Percentiles rank a stretch among this genome's conserved stretches.
phyloP scores from a whole-genome alignment of 2,113 vertebrate genomes.

The Antechinus flavipes region DNA sequence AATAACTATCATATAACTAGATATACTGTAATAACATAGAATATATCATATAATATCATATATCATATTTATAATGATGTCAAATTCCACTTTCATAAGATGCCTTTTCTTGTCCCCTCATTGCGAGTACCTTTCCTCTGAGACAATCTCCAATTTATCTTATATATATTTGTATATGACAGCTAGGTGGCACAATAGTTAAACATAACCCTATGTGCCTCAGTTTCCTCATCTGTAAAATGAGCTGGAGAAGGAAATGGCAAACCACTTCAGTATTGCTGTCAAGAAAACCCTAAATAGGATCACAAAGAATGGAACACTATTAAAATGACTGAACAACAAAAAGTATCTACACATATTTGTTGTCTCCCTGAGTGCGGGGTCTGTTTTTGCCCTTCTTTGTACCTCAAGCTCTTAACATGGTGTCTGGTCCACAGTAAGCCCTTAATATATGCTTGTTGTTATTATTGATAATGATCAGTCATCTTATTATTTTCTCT shows the following conservation, averaged over 20 bases:
- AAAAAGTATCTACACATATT: not conserved
- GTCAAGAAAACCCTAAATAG: too few relatives aligned
- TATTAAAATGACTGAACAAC: too few relatives aligned
- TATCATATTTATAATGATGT: not conserved
- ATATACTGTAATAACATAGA: too few relatives aligned
- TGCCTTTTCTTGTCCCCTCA: not conserved
- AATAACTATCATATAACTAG: too few relatives aligned
- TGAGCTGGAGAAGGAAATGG: too few relatives aligned
- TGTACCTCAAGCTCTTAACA: not conserved
- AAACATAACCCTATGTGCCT: too few relatives aligned
- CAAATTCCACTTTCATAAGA: not conserved
- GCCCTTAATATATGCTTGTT: not conserved
- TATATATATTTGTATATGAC: too few relatives aligned
- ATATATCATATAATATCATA: too few relatives aligned
- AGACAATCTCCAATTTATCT: not conserved
- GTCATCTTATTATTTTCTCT: not conserved
- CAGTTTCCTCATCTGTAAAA: too few relatives aligned
- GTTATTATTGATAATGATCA: not conserved
- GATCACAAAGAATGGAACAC: too few relatives aligned
- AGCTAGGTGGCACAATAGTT: too few relatives aligned
- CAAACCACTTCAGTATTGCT: too few relatives aligned
- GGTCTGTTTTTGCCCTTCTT: not conserved
- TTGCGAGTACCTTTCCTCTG: not conserved
- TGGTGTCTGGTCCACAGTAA: not conserved
- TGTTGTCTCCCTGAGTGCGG: not conserved